phyloP scores from a whole-genome alignment of 1,140 invertebrate species.

The Ceratina japonica region DNA sequence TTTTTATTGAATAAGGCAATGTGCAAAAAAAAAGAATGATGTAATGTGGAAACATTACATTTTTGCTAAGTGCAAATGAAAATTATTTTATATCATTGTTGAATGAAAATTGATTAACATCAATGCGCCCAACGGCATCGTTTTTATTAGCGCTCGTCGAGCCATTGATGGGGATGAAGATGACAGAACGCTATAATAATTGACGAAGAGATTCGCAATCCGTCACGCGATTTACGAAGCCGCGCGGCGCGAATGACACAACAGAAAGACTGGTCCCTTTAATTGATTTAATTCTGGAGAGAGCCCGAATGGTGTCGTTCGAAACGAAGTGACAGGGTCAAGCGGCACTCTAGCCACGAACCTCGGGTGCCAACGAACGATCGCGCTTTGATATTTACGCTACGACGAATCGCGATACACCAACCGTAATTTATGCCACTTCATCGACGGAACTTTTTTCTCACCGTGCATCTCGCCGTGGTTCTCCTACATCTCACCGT shows the following conservation, averaged over 20 bases:
- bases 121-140: no score
- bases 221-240: conserved; percentile 17
- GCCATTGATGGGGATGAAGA: not conserved
- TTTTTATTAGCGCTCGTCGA: not conserved
- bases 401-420: conserved; percentile 25
- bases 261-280: conserved; percentile 30
- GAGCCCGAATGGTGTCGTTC: not conserved
- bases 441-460: conserved; percentile 1
- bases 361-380: conserved; percentile 17
- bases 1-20: not conserved
- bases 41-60: no score
- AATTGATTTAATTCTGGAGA: conserved; percentile 47
- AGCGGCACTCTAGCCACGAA: conserved; percentile 7
- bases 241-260: not conserved
- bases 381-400: conserved; percentile 32
- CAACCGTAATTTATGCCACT: conserved; percentile 16
- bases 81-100: no score
- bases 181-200: conserved; percentile 23
- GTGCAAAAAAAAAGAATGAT: no score
- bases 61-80: no score
- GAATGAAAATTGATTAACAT: no score
- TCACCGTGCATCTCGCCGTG: not conserved
- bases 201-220: conserved; percentile 12
- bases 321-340: conserved; percentile 29
- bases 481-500: not conserved